Percentiles rank a stretch among this genome's conserved stretches.
Evolutionary conservation across 2,797 vertebrate species (phyloP).

Genomic region (Silurus aristotelis): DNA sequence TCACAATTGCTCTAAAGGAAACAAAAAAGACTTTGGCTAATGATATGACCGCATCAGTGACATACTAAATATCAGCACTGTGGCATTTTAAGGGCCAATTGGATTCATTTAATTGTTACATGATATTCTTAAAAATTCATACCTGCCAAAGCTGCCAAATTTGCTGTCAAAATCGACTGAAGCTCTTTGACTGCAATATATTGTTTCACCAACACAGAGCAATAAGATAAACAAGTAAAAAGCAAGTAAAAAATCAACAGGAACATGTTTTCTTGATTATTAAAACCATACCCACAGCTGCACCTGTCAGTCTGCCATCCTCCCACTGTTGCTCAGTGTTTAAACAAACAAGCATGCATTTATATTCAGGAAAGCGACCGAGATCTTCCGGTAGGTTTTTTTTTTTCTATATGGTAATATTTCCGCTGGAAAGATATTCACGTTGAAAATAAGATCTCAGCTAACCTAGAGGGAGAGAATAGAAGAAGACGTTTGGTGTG

Average conservation of each 20-base stretch:
- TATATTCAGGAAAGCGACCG: background rate
- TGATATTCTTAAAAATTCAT: background rate
- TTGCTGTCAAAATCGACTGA: too few relatives aligned
- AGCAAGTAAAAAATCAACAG: too few relatives aligned
- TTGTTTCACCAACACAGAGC: background rate
- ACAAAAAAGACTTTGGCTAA: background rate
- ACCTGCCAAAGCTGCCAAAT: background rate
- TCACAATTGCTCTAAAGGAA: background rate
- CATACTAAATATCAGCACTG: background rate
- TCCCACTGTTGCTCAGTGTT: background rate
- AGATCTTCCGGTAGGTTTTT: background rate
- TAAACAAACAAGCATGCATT: background rate
- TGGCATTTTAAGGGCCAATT: background rate
- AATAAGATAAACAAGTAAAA: background rate
- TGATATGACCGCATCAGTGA: background rate
- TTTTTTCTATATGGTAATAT: slow-evolving; percentile 6
- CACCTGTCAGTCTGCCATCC: slow-evolving; percentile 1
- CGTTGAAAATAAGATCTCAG: background rate
- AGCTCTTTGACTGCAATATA: background rate
- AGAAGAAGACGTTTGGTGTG: background rate
- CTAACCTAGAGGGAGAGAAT: background rate
- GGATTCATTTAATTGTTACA: background rate
- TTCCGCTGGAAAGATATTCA: background rate
- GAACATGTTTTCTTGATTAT: background rate
- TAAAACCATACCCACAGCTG: background rate